Base-by-base conservation (phyloP, 2,888 invertebrate species). In the Chloroclystis v-ata region DNA sequence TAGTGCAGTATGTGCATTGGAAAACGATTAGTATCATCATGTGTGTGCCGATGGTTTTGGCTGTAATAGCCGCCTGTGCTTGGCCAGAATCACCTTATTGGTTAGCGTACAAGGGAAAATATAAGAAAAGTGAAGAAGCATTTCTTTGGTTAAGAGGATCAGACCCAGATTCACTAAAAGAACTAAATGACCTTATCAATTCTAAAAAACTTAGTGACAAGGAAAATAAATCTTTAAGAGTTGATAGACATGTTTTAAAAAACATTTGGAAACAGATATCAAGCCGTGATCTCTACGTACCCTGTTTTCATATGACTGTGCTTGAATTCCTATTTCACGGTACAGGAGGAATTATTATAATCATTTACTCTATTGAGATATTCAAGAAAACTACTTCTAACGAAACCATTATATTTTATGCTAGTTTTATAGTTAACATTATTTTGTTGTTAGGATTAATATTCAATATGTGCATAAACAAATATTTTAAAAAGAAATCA, bases 31-130 rank as follows among this genome's bases (percentile, higher is more conserved):
- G 51, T n/a, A 28, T 47, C 4, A 29, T 60, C 0, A 49, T 60
- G 48, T 11, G 44, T 13, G 11, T 32, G 5, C 60, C 57, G 2
- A 13, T 44, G 11, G 1, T 53, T 0, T 0, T 59, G n/a, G 56
- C 56, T 1, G 10, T 56, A 4, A 5, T 37, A 1, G 13, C 32
- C 5, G 44, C 37, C 1, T 49, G 32, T 20, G 5, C 30, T 0
- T 59, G 57, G 57, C 59, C 57, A 0, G 62, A 63, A 26, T 63
- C 63, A 0, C 63, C 63, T 1, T 48, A 54, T 4, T 63, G 63
- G 63, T 24, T 62, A 8, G 63, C 63, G 0, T 56, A 25, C 32
- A 56, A 51, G 52, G 59, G 57, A 1, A 32, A 54, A 9, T 56
- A 47, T 12, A 28, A 39, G 0, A 48, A 59, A 37, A 57, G 62